Evolutionary conservation across 2,888 invertebrate genomes (phyloP).

Genomic region (Drosophila formosana): DNA sequence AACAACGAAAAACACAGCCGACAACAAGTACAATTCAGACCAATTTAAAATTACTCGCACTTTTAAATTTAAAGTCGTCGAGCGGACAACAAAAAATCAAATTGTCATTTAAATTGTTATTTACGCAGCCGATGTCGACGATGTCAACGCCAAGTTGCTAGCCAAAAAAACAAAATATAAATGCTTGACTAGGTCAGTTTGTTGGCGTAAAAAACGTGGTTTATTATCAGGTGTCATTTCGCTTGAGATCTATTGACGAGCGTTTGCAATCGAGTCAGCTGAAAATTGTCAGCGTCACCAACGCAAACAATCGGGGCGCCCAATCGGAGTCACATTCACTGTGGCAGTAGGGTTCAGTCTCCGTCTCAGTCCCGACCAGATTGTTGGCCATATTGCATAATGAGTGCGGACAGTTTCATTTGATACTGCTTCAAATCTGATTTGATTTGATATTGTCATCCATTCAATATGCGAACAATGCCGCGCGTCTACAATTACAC

Average conservation of each 20-base stretch:
- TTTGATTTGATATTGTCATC: constrained; percentile 74
- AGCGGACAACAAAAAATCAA: constrained; percentile 17
- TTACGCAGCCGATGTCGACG: constrained; percentile 60
- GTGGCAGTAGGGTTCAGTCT: constrained; percentile 36
- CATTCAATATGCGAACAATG: constrained; percentile 76
- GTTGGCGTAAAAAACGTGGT: constrained; percentile 21
- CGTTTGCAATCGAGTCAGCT: constrained; percentile 60
- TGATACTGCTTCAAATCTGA: constrained; percentile 67
- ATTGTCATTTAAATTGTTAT: constrained; percentile 73
- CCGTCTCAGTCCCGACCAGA: neutral
- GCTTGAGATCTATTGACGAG: constrained; percentile 37
- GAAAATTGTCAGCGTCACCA: constrained; percentile 60
- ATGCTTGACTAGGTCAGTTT: constrained; percentile 57
- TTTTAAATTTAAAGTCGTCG: constrained; percentile 59
- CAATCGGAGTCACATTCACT: constrained; percentile 41
- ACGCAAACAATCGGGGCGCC: constrained; percentile 31
- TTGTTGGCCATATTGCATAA: constrained; percentile 63
- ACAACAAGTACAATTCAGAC: constrained; percentile 7
- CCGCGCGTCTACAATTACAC: constrained; percentile 69
- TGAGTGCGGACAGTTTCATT: constrained; percentile 57
- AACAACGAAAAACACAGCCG: neutral
- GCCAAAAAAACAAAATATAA: constrained; percentile 7
- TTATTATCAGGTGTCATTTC: constrained; percentile 61
- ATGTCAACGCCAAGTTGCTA: constrained; percentile 1
- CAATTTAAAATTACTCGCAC: constrained; percentile 71